phyloP scores from a whole-genome alignment of 2,113 vertebrate genomes.

The Hepsetus odoe region DNA sequence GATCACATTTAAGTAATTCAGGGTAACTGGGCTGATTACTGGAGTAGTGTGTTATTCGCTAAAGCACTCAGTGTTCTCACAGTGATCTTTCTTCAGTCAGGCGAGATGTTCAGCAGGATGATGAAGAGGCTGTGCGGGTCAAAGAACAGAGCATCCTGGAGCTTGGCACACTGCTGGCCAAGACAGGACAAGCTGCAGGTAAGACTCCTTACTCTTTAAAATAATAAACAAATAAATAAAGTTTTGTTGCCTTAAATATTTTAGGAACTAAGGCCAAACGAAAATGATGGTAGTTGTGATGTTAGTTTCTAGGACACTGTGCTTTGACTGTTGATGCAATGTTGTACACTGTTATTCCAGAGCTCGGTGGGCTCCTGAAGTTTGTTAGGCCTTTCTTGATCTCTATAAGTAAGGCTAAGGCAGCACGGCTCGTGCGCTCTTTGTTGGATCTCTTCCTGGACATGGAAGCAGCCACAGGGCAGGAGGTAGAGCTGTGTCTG shows the following conservation, averaged over 20 bases:
- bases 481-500: conserved; percentile 97
- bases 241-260: too few relatives aligned
- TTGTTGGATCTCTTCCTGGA: conserved; percentile 96
- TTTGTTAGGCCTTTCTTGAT: conserved; percentile 97
- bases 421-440: conserved; percentile 91
- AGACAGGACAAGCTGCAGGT: conserved; percentile 98
- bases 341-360: conserved; percentile 64
- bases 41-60: background rate
- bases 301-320: background rate
- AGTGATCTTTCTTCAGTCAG: conserved; percentile 79
- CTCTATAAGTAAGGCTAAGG: conserved; percentile 92
- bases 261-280: background rate
- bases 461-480: conserved; percentile 98
- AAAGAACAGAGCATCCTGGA: conserved; percentile 99
- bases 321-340: background rate
- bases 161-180: conserved; percentile 91
- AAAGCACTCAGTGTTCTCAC: background rate
- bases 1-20: too few relatives aligned
- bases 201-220: conserved; percentile 16
- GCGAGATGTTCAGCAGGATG: conserved; percentile 94
- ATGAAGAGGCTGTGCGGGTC: conserved; percentile 95
- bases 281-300: background rate
- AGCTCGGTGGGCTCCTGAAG: conserved; percentile 96
- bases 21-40: too few relatives aligned
- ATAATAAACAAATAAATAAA: too few relatives aligned